Percentiles rank a stretch among this genome's conserved stretches.
phyloP scores from a whole-genome alignment of 92 coral and sea anemone genomes.

The Palythoa caribaeorum region DNA sequence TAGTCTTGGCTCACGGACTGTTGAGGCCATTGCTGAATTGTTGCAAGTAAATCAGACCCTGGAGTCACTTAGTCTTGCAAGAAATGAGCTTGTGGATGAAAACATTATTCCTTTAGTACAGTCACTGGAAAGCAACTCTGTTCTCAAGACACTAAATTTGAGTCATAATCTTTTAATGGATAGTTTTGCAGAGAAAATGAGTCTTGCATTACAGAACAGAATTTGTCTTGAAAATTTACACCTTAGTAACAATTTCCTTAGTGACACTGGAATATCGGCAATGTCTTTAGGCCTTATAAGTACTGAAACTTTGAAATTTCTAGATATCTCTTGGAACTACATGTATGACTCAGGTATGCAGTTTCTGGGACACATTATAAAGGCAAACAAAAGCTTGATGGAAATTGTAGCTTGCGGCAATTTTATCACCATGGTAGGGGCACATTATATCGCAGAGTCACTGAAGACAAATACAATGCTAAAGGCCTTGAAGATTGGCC shows the following conservation, averaged over 20 bases:
- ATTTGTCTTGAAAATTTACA: slow-evolving; percentile 54
- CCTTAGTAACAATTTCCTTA: slow-evolving; percentile 82
- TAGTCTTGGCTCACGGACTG: slow-evolving; percentile 60
- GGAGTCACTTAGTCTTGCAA: slow-evolving; percentile 71
- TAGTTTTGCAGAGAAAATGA: slow-evolving; percentile 64
- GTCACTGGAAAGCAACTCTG: slow-evolving; percentile 57
- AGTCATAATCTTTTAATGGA: slow-evolving; percentile 79
- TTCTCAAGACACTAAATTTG: slow-evolving; percentile 70
- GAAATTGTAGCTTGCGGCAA: slow-evolving; percentile 85
- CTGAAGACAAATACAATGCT: slow-evolving; percentile 71
- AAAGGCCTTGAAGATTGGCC: slow-evolving; percentile 73
- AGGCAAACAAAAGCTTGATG: slow-evolving; percentile 60
- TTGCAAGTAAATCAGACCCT: slow-evolving; percentile 59
- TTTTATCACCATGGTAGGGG: slow-evolving; percentile 77
- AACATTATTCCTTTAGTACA: slow-evolving; percentile 60
- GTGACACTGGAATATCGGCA: slow-evolving; percentile 69
- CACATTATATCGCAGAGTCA: slow-evolving; percentile 70
- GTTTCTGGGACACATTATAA: slow-evolving; percentile 68
- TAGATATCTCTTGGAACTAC: slow-evolving; percentile 96
- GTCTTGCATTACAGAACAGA: slow-evolving; percentile 55
- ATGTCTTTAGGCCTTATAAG: slow-evolving; percentile 72
- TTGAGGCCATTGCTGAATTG: slow-evolving; percentile 69
- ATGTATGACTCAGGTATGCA: slow-evolving; percentile 83
- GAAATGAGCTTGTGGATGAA: slow-evolving; percentile 75
- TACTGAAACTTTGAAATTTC: slow-evolving; percentile 60